Base-by-base conservation (phyloP, 2,888 invertebrate genomes). In the Mycalesis mineus region DNA sequence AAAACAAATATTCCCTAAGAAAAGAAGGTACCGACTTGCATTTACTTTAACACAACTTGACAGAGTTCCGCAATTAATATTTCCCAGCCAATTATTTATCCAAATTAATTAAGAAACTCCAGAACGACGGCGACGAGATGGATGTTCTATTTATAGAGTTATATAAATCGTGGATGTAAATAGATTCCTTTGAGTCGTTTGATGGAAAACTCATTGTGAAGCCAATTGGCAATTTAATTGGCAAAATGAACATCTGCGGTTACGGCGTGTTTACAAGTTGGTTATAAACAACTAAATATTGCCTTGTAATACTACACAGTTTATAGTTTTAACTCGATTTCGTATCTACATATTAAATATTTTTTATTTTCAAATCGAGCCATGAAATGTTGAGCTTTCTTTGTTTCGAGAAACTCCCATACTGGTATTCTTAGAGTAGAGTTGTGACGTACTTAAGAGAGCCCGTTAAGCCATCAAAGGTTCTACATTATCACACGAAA, bases 161-260 rank as follows among this genome's bases (percentile, higher is more conserved):
- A 4, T 36, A 36, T 2, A 37, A 44, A 29, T 40, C 36, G 22
- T 9, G 33, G 57, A 49, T 41, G 37, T 42, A 57, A 58, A 48
- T 55, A 44, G 56, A 58, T 65, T 64, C 60, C 48, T 51, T 51
- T 60, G 49, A 63, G 61, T 66, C 67, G 65, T 69, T 68, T 71
- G 71, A 74, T 72, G 68, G 68, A 65, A 70, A 72, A 70, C 67
- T 72, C 68, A 73, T 72, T 69, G 62, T 56, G 69, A 48, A 63
- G 65, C 66, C 62, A 58, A 69, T 67, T 68, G 67, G 65, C 70
- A 66, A 65, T 74, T 82, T 77, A 79, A 82, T 82, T 80, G 75
- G 68, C 68, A 67, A 58, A 61, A 58, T 67, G 58, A 77, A 73
- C 84, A 82, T 74, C 81, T 83, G 81, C 68, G 80, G 72, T 74